Percentiles rank a stretch among this genome's conserved stretches.
phyloP scores from a whole-genome alignment of 2,888 invertebrate species.

The Chironomus riparius region DNA sequence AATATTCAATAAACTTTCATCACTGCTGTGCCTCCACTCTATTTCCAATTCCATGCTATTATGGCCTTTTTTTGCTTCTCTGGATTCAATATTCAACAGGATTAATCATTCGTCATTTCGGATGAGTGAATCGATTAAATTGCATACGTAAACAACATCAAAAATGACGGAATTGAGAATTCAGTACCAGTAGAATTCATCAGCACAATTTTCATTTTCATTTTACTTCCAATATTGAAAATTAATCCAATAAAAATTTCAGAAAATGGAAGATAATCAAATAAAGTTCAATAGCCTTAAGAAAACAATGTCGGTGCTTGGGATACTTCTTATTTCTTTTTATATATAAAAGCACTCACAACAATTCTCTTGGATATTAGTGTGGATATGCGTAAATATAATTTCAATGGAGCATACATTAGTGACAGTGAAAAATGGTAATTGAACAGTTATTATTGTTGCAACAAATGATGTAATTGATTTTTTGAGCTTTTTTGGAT shows the following conservation, averaged over 20 bases:
- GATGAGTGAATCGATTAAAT: not conserved
- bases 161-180: slow-evolving; percentile 2
- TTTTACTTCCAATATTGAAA: not conserved
- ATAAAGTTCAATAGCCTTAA: slow-evolving; percentile 11
- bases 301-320: not conserved
- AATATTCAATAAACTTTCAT: not conserved
- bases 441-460: slow-evolving; percentile 15
- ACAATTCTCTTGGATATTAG: not conserved
- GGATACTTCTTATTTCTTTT: not conserved
- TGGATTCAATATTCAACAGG: not conserved
- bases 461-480: no score
- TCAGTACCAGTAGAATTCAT: slow-evolving; percentile 11
- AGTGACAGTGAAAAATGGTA: slow-evolving; percentile 11
- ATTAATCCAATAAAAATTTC: not conserved
- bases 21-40: not conserved
- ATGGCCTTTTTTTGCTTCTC: not conserved
- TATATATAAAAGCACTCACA: not conserved
- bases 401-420: not conserved
- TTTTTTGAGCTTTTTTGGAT: no score
- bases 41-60: not conserved
- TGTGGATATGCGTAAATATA: not conserved
- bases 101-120: not conserved
- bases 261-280: not conserved
- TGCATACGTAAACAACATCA: slow-evolving; percentile 22
- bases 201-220: not conserved